Evolutionary conservation across 37 sponge, comb jelly and placozoan genomes (phyloP), one percentile per base, ranked within the genome.

Genomic region (Mnemiopsis leidyi): DNA sequence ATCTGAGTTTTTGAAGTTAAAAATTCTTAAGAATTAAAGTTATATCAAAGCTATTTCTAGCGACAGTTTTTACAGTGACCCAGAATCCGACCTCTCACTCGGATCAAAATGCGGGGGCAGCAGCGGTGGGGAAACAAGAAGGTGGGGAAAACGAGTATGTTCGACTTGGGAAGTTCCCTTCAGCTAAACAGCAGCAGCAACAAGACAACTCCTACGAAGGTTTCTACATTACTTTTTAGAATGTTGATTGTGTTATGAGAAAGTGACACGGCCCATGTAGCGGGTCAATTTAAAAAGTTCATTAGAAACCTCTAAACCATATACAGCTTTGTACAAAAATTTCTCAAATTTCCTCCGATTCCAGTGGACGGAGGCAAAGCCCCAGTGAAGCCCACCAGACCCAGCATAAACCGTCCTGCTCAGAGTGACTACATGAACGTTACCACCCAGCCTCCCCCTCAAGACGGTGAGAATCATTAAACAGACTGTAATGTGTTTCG

Each of bases 371-470:
- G 73, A 3, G 24, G 28, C 7, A 69, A 69, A 1, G 9, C 61
- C 13, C 73, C 73, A 69, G 73, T 25, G 2, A 69, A 69, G 73
- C 73, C 73, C 28, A 69, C n/a, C 73, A 21, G 73, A 28, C 73
- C 73, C 73, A 69, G 73, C 21, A 25, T 69, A 16, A 28, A 3
- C 2, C 7, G 73, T 2, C 73, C 73, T 23, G 73, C 24, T 18
- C 61, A 48, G 13, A 48, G 61, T 3, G 73, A 69, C 9, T 69
- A 69, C n/a, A 69, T 69, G 73, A 69, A 69, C 73, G 29, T 69
- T 21, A 69, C 73, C 7, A 21, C 73, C n/a, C 73, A 69, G 29
- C 73, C 73, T 5, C 73, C 73, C 21, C 73, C 73, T 25, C 73
- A 69, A 20, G 28, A 69, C 13, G 61, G 61, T 48, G 13, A 48